phyloP scores from a whole-genome alignment of 2,888 invertebrate genomes.

The Pherbina coryleti region DNA sequence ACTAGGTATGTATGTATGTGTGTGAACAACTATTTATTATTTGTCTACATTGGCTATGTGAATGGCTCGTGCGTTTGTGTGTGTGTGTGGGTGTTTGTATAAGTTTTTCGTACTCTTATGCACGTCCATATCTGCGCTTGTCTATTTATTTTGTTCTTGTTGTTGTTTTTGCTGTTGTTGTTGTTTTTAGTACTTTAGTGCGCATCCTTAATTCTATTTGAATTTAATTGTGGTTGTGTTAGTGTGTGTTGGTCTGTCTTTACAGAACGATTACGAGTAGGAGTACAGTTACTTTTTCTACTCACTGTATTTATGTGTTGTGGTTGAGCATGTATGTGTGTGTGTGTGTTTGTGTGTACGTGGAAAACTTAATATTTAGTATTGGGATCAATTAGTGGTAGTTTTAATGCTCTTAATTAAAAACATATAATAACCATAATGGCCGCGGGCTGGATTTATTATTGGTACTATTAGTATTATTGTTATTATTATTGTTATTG shows the following conservation, averaged over 20 bases:
- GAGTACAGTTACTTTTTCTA: too few species aligned
- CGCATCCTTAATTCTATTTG: constrained; percentile 9
- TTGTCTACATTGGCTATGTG: background rate
- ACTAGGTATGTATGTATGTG: background rate
- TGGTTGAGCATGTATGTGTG: background rate
- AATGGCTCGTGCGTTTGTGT: background rate
- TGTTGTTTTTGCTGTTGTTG: too few species aligned
- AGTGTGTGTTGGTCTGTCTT: background rate
- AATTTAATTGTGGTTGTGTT: constrained; percentile 11
- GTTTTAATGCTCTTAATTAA: constrained; percentile 24
- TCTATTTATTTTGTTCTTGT: too few species aligned
- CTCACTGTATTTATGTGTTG: too few species aligned
- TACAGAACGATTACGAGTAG: background rate
- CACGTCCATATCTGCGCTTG: too few species aligned
- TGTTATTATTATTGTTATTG: too few species aligned
- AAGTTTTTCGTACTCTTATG: too few species aligned
- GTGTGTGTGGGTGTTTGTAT: background rate
- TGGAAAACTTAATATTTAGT: constrained; percentile 11
- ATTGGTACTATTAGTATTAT: background rate
- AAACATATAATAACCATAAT: background rate
- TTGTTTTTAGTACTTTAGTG: background rate
- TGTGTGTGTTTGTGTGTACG: background rate
- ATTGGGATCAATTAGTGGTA: constrained; percentile 27
- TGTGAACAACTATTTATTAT: constrained; percentile 8
- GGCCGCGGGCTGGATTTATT: background rate